Conservation (phyloP, 2,113 vertebrate species). For the Myotis yumanensis region DNA sequence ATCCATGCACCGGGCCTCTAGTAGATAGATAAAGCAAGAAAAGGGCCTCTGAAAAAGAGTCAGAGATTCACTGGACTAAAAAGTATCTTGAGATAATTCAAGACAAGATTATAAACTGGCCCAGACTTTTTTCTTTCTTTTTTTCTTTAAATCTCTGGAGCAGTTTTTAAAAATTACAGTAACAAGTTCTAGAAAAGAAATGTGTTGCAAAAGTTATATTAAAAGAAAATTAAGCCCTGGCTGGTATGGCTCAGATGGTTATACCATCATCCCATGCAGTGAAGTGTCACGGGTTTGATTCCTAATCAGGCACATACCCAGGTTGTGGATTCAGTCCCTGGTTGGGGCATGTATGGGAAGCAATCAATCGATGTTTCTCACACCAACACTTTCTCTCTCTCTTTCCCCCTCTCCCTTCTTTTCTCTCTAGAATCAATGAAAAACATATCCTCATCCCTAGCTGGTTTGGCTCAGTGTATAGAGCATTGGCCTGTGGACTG, state of each 20-base stretch:
- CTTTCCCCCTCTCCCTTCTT: no score
- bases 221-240: background rate
- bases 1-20: no score
- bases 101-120: constrained; percentile 11
- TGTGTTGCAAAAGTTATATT: background rate
- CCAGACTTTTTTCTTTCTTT: background rate
- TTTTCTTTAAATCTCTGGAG: constrained; percentile 29
- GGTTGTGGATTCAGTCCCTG: no score
- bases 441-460: no score
- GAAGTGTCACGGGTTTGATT: no score
- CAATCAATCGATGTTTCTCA: no score
- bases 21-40: background rate
- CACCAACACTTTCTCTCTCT: background rate
- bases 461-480: no score
- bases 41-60: background rate
- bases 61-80: background rate
- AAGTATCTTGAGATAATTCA: constrained; percentile 44
- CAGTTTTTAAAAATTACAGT: background rate
- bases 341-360: no score
- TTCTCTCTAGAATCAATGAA: no score
- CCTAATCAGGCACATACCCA: no score
- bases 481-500: background rate
- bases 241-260: background rate
- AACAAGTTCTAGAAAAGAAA: constrained; percentile 28
- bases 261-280: background rate